Conservation (phyloP, 1,140 invertebrate species). For the Solenopsis fugax region DNA sequence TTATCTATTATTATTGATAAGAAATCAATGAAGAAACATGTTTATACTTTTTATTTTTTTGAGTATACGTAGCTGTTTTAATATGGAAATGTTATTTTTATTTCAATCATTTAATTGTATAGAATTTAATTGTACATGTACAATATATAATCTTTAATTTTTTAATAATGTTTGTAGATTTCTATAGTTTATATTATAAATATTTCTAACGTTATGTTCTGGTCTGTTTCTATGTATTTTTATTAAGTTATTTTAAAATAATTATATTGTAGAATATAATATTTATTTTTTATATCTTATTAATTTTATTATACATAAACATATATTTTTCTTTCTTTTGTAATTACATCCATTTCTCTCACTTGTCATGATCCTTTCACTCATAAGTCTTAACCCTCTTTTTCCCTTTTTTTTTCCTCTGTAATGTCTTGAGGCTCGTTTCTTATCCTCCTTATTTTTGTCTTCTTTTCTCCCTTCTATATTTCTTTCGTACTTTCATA, state of each 20-base stretch:
- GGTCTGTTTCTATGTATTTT: conserved; percentile 1
- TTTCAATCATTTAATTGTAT: background rate
- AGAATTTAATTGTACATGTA: background rate
- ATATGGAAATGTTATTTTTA: background rate
- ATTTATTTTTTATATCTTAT: background rate
- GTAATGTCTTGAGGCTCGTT: conserved; percentile 6
- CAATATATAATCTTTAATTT: background rate
- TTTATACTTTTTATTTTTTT: background rate
- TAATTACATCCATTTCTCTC: conserved; percentile 23
- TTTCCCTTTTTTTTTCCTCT: background rate
- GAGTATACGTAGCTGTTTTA: background rate
- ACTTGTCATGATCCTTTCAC: conserved; percentile 25
- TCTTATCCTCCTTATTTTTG: conserved; percentile 43
- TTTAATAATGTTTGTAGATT: background rate
- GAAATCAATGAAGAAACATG: background rate
- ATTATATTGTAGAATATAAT: conserved; percentile 1
- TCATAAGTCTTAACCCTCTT: conserved; percentile 18
- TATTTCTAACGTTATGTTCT: background rate
- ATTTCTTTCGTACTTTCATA: conserved; percentile 36
- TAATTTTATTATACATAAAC: too few relatives aligned
- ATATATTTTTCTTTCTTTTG: background rate
- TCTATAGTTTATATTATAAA: background rate
- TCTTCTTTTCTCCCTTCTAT: background rate
- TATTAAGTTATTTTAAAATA: background rate
- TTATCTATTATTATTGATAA: background rate